phyloP scores from a whole-genome alignment of 2,888 invertebrate genomes.

The Geotrupes spiniger region DNA sequence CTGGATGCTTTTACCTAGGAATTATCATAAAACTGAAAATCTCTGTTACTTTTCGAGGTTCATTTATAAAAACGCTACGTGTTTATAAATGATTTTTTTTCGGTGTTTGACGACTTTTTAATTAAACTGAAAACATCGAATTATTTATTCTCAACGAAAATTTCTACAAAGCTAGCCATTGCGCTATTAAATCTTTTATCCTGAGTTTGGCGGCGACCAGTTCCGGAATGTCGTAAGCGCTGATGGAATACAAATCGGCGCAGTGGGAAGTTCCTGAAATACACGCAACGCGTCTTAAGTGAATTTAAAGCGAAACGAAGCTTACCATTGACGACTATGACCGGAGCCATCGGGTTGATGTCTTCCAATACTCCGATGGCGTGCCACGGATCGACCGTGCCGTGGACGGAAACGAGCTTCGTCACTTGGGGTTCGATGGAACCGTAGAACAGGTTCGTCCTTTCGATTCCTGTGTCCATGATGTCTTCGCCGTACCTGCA shows the following conservation, averaged over 20 bases:
- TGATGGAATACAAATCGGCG: slow-evolving; percentile 29
- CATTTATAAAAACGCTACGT: too few relatives aligned
- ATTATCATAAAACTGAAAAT: too few relatives aligned
- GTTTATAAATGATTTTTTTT: too few relatives aligned
- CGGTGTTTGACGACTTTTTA: too few relatives aligned
- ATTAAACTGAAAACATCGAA: too few relatives aligned
- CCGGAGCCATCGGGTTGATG: slow-evolving; percentile 29
- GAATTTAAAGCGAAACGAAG: background rate
- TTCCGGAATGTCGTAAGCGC: slow-evolving; percentile 22
- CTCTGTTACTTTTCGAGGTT: too few relatives aligned
- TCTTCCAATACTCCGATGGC: slow-evolving; percentile 53
- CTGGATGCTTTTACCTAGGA: too few relatives aligned
- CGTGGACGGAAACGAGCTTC: slow-evolving; percentile 59
- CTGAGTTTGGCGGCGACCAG: slow-evolving; percentile 28
- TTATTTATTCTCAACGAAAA: background rate
- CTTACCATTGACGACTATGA: slow-evolving; percentile 25
- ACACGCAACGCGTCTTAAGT: background rate
- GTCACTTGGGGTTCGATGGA: slow-evolving; percentile 36
- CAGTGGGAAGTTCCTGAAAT: slow-evolving; percentile 34
- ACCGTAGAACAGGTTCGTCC: slow-evolving; percentile 22
- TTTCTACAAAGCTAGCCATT: slow-evolving; percentile 27
- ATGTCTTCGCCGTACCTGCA: slow-evolving; percentile 9
- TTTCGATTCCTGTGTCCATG: slow-evolving; percentile 15
- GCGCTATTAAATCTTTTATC: slow-evolving; percentile 26
- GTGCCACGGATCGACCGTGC: slow-evolving; percentile 61